Conservation (phyloP, 1,140 invertebrate genomes). For the Bombus terrestris region DNA sequence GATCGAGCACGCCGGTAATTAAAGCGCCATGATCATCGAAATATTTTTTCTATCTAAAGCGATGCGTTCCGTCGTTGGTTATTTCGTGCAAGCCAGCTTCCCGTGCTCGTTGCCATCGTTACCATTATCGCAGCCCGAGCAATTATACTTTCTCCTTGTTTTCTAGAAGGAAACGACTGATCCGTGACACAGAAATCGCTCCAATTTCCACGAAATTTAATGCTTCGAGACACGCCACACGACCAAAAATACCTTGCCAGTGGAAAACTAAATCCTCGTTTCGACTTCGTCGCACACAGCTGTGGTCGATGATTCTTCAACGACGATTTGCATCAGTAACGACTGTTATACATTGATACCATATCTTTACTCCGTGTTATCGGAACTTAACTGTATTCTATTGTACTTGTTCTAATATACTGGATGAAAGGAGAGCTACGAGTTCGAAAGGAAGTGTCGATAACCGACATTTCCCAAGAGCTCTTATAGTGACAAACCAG, state of each 20-base stretch:
- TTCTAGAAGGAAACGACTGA: no score
- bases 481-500: neutral
- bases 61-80: neutral
- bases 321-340: neutral
- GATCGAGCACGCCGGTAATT: neutral
- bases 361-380: no score
- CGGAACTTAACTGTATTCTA: no score
- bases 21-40: neutral
- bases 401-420: neutral
- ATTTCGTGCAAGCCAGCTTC: neutral
- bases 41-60: neutral
- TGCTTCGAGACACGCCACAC: neutral
- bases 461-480: neutral
- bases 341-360: no score
- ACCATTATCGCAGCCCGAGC: neutral
- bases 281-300: neutral
- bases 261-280: no score
- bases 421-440: neutral
- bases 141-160: no score
- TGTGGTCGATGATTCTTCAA: neutral
- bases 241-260: no score
- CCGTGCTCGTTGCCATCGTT: neutral
- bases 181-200: neutral
- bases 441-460: neutral
- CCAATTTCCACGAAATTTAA: conserved; percentile 24